Conservation (phyloP, 2,797 vertebrate genomes). For the Catharus ustulatus region DNA sequence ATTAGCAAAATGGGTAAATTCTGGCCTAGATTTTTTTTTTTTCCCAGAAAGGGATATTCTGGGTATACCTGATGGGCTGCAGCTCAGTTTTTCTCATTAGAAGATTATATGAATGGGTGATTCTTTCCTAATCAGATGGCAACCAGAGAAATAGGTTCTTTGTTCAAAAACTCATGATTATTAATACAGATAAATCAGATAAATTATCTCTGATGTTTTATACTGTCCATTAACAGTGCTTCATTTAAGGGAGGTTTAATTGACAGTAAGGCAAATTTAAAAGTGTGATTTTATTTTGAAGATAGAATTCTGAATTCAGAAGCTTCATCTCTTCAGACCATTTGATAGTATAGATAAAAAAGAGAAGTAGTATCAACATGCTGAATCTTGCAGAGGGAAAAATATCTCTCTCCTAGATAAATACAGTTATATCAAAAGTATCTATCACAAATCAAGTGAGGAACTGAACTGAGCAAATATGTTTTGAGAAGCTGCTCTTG, state of each 20-base stretch:
- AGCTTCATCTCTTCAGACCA: background rate
- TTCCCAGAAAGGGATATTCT: background rate
- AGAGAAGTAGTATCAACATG: background rate
- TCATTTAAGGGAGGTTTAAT: background rate
- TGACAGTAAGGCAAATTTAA: background rate
- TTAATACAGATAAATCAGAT: background rate
- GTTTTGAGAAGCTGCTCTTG: slow-evolving; percentile 57
- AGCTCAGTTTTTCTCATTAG: background rate
- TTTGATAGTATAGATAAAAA: background rate
- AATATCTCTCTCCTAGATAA: slow-evolving; percentile 33
- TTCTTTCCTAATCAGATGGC: background rate
- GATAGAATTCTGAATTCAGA: background rate
- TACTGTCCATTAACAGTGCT: background rate
- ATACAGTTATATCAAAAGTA: slow-evolving; percentile 30
- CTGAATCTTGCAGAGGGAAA: slow-evolving; percentile 3
- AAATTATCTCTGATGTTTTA: background rate
- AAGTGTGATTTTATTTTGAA: background rate
- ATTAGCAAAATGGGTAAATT: background rate
- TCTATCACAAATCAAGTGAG: slow-evolving; percentile 53
- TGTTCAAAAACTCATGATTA: background rate
- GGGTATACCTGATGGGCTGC: background rate
- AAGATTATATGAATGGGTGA: background rate
- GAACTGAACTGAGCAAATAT: slow-evolving; percentile 52
- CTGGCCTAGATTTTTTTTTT: background rate
- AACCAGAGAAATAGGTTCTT: background rate